Evolutionary conservation across 1,140 invertebrate genomes (phyloP).

Genomic region (Caenorhabditis tropicalis): DNA sequence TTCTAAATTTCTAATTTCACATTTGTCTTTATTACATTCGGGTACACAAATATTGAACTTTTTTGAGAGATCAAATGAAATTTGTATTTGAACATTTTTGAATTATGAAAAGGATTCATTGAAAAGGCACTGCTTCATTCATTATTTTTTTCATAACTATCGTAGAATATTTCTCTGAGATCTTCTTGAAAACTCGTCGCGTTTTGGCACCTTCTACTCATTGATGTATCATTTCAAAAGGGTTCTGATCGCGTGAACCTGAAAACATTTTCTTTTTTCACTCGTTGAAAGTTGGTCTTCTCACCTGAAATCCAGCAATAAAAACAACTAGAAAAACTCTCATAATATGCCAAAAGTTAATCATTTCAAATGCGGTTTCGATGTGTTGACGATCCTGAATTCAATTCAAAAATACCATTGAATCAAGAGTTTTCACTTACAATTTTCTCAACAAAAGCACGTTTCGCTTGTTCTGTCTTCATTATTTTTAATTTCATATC

Average conservation of each 20-base stretch:
- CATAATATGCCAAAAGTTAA: constrained; percentile 33
- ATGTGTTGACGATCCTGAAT: constrained; percentile 22
- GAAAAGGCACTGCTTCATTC: too few species aligned
- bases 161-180: too few species aligned
- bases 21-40: background rate
- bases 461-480: constrained; percentile 33
- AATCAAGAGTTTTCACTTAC: background rate
- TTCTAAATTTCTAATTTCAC: constrained; percentile 10
- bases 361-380: constrained; percentile 22
- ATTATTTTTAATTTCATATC: constrained; percentile 6
- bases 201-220: background rate
- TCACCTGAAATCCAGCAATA: constrained; percentile 15
- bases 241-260: background rate
- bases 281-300: background rate
- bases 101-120: too few species aligned
- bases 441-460: constrained; percentile 31
- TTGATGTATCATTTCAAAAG: background rate
- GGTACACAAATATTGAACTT: constrained; percentile 8
- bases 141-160: too few species aligned
- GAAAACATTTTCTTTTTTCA: background rate
- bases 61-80: background rate
- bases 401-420: background rate
- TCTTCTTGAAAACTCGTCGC: background rate
- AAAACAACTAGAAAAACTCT: constrained; percentile 1
- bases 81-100: background rate